phyloP scores from a whole-genome alignment of 2,797 vertebrate genomes.

The Limosa lapponica region DNA sequence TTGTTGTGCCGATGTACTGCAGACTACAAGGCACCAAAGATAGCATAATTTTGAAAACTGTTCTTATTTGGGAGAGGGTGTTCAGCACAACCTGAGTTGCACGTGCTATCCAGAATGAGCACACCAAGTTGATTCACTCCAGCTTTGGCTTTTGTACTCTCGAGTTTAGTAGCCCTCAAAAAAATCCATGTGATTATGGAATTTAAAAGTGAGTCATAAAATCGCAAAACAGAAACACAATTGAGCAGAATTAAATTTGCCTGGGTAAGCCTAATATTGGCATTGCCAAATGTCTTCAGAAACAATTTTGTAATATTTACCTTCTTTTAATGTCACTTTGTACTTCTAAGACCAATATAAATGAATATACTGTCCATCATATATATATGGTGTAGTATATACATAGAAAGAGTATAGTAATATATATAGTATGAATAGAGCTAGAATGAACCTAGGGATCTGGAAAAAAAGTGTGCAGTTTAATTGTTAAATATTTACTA shows the following conservation, averaged over 20 bases:
- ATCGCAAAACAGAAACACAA: not conserved
- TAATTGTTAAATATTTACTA: conserved; percentile 46
- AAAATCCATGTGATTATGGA: not conserved
- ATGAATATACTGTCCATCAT: not conserved
- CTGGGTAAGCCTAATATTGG: not conserved
- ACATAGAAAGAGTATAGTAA: not conserved
- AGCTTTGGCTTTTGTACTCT: not conserved
- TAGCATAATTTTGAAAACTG: not conserved
- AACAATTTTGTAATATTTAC: not conserved
- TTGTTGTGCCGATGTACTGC: not conserved
- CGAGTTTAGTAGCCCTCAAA: not conserved
- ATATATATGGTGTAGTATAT: not conserved
- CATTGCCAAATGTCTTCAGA: not conserved
- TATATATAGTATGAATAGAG: not conserved
- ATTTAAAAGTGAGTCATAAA: not conserved
- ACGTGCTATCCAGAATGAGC: not conserved
- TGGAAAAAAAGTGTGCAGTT: not conserved
- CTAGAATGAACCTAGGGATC: not conserved
- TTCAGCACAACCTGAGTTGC: not conserved
- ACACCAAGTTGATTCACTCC: not conserved
- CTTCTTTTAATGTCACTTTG: not conserved
- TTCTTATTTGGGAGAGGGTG: not conserved
- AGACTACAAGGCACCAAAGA: not conserved
- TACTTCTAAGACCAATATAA: not conserved
- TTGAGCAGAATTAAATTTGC: not conserved